Evolutionary conservation across 2,888 invertebrate genomes (phyloP).

Genomic region (Malacosoma neustria): DNA sequence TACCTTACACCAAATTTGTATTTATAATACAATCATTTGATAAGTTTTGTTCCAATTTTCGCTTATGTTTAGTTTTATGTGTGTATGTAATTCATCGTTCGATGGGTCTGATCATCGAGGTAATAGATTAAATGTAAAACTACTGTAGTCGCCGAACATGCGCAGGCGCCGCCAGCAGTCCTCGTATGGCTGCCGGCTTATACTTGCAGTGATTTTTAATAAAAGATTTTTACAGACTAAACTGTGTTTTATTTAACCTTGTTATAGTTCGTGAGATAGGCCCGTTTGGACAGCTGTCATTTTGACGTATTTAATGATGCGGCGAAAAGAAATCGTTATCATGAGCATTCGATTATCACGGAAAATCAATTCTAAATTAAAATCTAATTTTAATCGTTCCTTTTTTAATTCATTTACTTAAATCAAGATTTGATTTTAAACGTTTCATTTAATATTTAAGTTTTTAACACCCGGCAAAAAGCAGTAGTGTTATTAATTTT

Average conservation of each 20-base stretch:
- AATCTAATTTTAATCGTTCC: too few relatives aligned
- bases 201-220: constrained; percentile 68
- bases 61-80: constrained; percentile 57
- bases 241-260: constrained; percentile 22
- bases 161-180: constrained; percentile 29
- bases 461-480: too few relatives aligned
- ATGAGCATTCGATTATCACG: too few relatives aligned
- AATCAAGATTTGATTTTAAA: too few relatives aligned
- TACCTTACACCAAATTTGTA: constrained; percentile 32
- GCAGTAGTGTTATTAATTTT: too few relatives aligned
- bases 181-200: constrained; percentile 24
- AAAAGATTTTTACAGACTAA: constrained; percentile 70
- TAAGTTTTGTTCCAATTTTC: constrained; percentile 43
- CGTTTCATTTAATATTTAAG: too few relatives aligned
- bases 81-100: constrained; percentile 29
- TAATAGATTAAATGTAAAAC: constrained; percentile 45
- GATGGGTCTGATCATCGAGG: constrained; percentile 38
- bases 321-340: too few relatives aligned
- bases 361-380: too few relatives aligned
- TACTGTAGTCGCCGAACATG: constrained; percentile 45
- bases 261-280: background rate
- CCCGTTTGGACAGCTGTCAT: too few relatives aligned
- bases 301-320: too few relatives aligned
- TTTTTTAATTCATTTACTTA: too few relatives aligned
- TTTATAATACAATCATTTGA: constrained; percentile 57